Conservation (phyloP, 2,888 invertebrate species). For the Ophion slaviceki region DNA sequence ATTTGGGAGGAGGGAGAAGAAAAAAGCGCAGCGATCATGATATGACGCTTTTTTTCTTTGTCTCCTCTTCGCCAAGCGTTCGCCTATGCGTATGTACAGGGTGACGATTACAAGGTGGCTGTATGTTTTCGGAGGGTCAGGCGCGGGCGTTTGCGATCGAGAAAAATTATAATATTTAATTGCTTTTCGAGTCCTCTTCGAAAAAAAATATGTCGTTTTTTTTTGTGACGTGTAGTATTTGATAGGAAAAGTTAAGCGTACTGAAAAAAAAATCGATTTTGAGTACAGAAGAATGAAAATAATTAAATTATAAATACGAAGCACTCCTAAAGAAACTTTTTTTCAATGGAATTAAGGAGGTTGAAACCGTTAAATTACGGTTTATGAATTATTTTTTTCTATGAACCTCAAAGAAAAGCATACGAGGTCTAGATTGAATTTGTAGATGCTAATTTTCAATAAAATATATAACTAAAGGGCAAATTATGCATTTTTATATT, state of each 20-base stretch:
- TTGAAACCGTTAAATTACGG: too few species aligned
- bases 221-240: not conserved
- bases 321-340: not conserved
- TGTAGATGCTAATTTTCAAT: too few species aligned
- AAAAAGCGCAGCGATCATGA: slow-evolving; percentile 52
- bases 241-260: not conserved
- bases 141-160: too few species aligned
- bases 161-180: too few species aligned
- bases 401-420: too few species aligned
- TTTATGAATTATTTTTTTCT: too few species aligned
- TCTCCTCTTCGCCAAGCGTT: slow-evolving; percentile 32
- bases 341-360: not conserved
- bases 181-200: not conserved
- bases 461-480: too few species aligned
- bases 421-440: too few species aligned
- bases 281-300: not conserved
- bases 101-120: not conserved
- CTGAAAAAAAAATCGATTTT: not conserved
- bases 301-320: not conserved
- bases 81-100: not conserved
- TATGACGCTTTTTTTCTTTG: slow-evolving; percentile 56
- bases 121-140: too few species aligned
- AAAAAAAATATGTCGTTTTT: not conserved
- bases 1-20: slow-evolving; percentile 8
- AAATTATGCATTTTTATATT: too few species aligned